A percentile compares a stretch with the other conserved stretches of the same genome.
Conservation (phyloP, 2,797 vertebrate species). For the Brotula barbata region DNA sequence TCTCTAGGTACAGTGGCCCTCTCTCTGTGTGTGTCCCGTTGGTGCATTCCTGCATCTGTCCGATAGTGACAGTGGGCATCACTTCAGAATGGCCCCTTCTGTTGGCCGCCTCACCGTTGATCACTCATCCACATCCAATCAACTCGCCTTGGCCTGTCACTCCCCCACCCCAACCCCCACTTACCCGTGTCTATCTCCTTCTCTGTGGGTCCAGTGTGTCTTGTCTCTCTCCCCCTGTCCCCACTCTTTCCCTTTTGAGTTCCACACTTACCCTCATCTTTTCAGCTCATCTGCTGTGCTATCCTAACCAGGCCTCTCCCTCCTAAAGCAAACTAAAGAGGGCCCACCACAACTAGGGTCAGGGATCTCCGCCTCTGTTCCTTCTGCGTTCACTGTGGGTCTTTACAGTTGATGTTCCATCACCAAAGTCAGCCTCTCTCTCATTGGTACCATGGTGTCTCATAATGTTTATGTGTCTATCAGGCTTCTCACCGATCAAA, state of each 20-base stretch:
- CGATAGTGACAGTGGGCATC: conserved; percentile 62
- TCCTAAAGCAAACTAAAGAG: conserved; percentile 2
- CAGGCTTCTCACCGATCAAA: conserved; percentile 76
- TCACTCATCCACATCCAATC: conserved; percentile 79
- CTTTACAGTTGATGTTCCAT: conserved; percentile 58
- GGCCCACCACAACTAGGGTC: conserved; percentile 20
- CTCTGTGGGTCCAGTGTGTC: conserved; percentile 65
- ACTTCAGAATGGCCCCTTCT: conserved; percentile 67
- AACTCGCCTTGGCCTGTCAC: conserved; percentile 73
- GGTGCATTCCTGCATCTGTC: conserved; percentile 69
- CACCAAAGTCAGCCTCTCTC: conserved; percentile 61
- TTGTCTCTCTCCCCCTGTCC: conserved; percentile 52
- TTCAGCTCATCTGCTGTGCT: conserved; percentile 73
- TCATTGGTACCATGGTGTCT: conserved; percentile 79
- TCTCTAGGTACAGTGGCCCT: conserved; percentile 99
- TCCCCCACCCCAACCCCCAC: conserved; percentile 51
- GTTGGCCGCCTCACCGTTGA: conserved; percentile 62
- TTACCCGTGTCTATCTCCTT: conserved; percentile 56
- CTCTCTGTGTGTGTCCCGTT: conserved; percentile 72
- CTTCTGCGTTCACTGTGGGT: conserved; percentile 66
- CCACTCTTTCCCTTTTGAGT: conserved; percentile 28
- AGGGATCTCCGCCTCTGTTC: conserved; percentile 42
- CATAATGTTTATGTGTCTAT: conserved; percentile 75
- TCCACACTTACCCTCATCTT: conserved; percentile 75
- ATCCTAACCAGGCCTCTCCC: conserved; percentile 60